Percentiles rank a stretch among this genome's conserved stretches.
Evolutionary conservation across 1,140 invertebrate species (phyloP).

Genomic region (Neomicropteryx cornuta): DNA sequence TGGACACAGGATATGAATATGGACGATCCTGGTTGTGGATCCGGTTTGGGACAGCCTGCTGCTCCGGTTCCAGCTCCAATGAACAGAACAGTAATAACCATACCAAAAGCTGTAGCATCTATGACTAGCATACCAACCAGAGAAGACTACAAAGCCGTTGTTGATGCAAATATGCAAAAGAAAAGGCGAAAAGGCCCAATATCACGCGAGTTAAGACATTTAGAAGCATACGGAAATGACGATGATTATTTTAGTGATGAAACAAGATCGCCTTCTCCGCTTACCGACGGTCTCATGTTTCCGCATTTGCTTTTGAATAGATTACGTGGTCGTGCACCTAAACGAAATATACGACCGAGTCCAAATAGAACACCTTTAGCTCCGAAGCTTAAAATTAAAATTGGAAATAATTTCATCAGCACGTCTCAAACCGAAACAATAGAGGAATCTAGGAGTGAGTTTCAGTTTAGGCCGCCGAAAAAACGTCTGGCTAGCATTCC

Average conservation of each 20-base stretch:
- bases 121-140: slow-evolving; percentile 74
- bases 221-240: slow-evolving; percentile 35
- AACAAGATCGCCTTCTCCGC: slow-evolving; percentile 5
- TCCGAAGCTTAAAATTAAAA: slow-evolving; percentile 77
- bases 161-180: slow-evolving; percentile 53
- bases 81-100: slow-evolving; percentile 63
- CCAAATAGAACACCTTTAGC: slow-evolving; percentile 28
- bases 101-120: slow-evolving; percentile 76
- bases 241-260: slow-evolving; percentile 28
- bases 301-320: slow-evolving; percentile 16
- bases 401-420: slow-evolving; percentile 48
- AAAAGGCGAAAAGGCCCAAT: slow-evolving; percentile 51
- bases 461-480: slow-evolving; percentile 63
- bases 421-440: slow-evolving; percentile 23
- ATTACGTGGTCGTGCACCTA: slow-evolving; percentile 31
- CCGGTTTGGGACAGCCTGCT: slow-evolving; percentile 32
- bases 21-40: slow-evolving; percentile 49
- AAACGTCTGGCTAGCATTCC: slow-evolving; percentile 57
- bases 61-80: slow-evolving; percentile 48
- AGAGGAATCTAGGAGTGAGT: slow-evolving; percentile 38
- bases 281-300: slow-evolving; percentile 14
- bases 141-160: slow-evolving; percentile 64
- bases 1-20: slow-evolving; percentile 80
- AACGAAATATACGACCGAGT: slow-evolving; percentile 9
- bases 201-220: slow-evolving; percentile 43